phyloP scores from a whole-genome alignment of 2,888 invertebrate genomes.

The Plebejus anna region DNA sequence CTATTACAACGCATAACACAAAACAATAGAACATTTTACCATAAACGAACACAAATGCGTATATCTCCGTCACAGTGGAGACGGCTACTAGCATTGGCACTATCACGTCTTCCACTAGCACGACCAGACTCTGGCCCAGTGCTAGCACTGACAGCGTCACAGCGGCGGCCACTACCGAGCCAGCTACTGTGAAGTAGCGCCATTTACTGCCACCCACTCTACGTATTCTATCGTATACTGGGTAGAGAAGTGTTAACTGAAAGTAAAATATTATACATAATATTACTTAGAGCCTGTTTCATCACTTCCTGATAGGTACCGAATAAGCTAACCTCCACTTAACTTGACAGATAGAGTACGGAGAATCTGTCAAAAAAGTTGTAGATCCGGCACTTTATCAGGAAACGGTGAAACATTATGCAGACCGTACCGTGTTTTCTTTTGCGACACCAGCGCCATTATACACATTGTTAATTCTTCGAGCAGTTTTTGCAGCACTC shows the following conservation, averaged over 20 bases:
- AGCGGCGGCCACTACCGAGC: constrained; percentile 47
- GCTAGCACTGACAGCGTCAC: constrained; percentile 46
- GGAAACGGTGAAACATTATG: no score
- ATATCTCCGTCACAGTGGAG: constrained; percentile 54
- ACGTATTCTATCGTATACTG: constrained; percentile 57
- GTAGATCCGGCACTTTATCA: no score
- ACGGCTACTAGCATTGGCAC: constrained; percentile 53
- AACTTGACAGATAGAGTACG: no score
- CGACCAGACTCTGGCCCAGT: constrained; percentile 47
- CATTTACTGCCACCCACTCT: constrained; percentile 55
- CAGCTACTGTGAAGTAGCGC: constrained; percentile 49
- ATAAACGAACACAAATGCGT: constrained; percentile 60
- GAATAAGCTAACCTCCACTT: no score
- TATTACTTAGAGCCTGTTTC: no score
- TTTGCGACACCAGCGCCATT: no score
- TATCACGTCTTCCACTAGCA: constrained; percentile 51
- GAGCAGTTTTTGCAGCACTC: no score
- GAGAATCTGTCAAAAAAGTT: no score
- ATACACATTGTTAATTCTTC: no score
- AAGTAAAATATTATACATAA: constrained; percentile 33
- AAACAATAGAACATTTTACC: constrained; percentile 45
- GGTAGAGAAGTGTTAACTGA: constrained; percentile 57
- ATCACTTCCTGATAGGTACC: no score
- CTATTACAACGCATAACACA: not conserved
- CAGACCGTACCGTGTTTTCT: no score